Evolutionary conservation across 2,113 vertebrate genomes (phyloP).

Genomic region (Pipra filicauda): DNA sequence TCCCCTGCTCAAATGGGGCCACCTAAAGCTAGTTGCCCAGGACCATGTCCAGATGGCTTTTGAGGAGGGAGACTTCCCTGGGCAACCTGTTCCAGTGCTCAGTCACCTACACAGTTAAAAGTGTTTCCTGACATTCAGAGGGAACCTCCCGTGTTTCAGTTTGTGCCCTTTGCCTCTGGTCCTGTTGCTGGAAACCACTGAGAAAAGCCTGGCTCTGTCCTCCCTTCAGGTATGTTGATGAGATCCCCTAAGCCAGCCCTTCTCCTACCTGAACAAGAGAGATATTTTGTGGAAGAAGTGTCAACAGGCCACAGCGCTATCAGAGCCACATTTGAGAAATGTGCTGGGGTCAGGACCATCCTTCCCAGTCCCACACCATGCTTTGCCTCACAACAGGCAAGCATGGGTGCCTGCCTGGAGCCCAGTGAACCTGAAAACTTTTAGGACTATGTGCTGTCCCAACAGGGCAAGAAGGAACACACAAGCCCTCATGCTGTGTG

Average conservation of each 20-base stretch:
- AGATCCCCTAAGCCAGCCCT: background rate
- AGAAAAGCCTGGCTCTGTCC: background rate
- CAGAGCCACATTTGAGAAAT: background rate
- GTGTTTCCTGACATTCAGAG: background rate
- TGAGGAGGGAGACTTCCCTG: background rate
- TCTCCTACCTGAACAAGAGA: background rate
- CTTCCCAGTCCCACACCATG: background rate
- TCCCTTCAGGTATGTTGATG: background rate
- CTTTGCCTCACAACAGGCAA: background rate
- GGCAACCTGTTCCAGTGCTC: background rate
- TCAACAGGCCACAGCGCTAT: background rate
- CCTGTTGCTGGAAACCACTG: background rate
- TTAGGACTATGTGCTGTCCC: background rate
- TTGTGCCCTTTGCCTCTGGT: background rate
- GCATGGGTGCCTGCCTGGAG: background rate
- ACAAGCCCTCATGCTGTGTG: rapidly evolving
- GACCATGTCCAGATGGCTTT: background rate
- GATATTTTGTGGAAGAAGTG: background rate
- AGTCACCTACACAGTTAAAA: background rate
- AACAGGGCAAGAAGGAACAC: background rate
- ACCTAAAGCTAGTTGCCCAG: background rate
- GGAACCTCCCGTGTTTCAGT: background rate
- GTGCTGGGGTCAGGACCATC: background rate
- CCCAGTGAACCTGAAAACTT: background rate
- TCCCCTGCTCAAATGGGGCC: background rate